Evolutionary conservation across 2,888 invertebrate species (phyloP), one percentile per base, ranked within the genome.

Genomic region (Ptycholaimellus sp.): DNA sequence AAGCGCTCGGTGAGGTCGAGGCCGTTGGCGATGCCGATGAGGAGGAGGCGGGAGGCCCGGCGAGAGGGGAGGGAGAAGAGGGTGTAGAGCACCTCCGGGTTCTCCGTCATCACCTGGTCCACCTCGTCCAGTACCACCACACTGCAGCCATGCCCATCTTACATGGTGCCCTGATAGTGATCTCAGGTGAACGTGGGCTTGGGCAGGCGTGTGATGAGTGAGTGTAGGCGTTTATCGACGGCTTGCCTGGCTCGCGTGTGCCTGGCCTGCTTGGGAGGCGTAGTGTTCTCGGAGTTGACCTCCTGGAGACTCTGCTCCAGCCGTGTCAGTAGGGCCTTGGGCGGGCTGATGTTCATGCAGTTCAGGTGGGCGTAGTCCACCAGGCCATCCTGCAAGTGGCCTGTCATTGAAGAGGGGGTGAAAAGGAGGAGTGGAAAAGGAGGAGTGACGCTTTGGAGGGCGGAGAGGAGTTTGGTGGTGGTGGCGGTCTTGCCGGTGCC

Each of bases 401-500:
- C 13, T 13, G 25, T 13, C 6, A 13, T 13, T 23, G 7, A 23
- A 23, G 7, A 23, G 25, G 6, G 7, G 6, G 7, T 23, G 25
- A 23, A 23, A 13, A 23, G 13, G 6, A 23, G 13, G 6, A 23
- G 25, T 23, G 6, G 13, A 23, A 23, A 23, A 23, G 25, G 7
- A 23, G n/a, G n/a, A n/a, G n/a, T n/a, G n/a, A n/a, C n/a, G 32
- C 11, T 13, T 33, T 18, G 1, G 33, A 27, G 16, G 20, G 14
- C 2, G 17, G 23, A 28, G 29, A 32, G 7, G 33, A 32, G 3
- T 31, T 32, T 7, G 36, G 25, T 14, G 30, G 30, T 2, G 41
- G 76, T 74, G 0, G 83, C 85, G 1, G 87, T 87, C 65, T 90
- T 90, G 1, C 85, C 93, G 1, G 93, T 93, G 4, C 93, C 96